Evolutionary conservation across 1,140 invertebrate genomes (phyloP).

Genomic region (Coelopa frigida): DNA sequence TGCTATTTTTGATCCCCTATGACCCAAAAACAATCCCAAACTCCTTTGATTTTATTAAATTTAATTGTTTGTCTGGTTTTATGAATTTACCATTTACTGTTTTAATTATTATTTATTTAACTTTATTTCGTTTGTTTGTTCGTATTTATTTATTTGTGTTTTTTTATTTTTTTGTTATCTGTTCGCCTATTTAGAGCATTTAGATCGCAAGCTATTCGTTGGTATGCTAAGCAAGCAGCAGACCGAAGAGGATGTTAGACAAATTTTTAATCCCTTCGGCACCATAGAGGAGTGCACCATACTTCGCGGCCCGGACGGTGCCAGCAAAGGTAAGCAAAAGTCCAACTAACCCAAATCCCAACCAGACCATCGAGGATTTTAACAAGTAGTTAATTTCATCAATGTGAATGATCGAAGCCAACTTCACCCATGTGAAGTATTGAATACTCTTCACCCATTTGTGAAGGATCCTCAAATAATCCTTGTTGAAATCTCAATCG

Average conservation of each 20-base stretch:
- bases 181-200: constrained; percentile 30
- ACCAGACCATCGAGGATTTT: no score
- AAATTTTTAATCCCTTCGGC: constrained; percentile 92
- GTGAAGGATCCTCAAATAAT: no score
- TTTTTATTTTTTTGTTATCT: constrained; percentile 35
- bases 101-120: constrained; percentile 4
- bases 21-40: no score
- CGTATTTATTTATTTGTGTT: constrained; percentile 28
- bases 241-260: constrained; percentile 95
- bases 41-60: no score
- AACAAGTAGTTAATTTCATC: no score
- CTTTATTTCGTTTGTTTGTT: constrained; percentile 16
- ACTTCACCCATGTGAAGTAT: no score
- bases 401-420: no score
- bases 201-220: constrained; percentile 98
- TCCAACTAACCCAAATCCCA: no score
- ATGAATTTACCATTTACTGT: background rate
- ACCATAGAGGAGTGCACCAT: constrained; percentile 99
- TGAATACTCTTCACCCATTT: no score
- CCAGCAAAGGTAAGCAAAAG: constrained; percentile 90
- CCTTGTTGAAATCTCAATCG: no score
- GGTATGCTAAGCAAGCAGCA: constrained; percentile 99
- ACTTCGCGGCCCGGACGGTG: constrained; percentile 90
- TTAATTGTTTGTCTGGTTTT: constrained; percentile 1
- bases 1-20: background rate